Conservation (phyloP, 2,113 vertebrate genomes). For the Oenanthe melanoleuca region DNA sequence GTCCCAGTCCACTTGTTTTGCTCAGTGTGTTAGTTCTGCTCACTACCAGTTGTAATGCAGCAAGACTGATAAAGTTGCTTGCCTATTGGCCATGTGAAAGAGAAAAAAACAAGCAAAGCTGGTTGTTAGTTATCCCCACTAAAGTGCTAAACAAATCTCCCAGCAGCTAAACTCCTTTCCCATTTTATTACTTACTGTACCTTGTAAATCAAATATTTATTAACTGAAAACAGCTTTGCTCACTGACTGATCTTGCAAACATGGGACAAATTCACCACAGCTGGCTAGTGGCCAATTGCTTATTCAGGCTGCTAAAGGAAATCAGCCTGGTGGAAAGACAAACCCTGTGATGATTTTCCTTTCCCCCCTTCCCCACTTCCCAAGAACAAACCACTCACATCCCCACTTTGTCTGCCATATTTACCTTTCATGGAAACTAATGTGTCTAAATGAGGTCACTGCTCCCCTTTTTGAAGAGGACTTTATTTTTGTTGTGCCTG, state of each 20-base stretch:
- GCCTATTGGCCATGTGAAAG: slow-evolving; percentile 59
- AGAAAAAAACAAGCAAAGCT: slow-evolving; percentile 62
- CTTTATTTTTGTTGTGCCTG: background rate
- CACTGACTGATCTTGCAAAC: slow-evolving; percentile 70
- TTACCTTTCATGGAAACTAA: background rate
- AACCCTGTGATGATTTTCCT: slow-evolving; percentile 11
- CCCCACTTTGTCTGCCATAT: background rate
- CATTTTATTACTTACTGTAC: slow-evolving; percentile 72
- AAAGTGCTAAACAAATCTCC: slow-evolving; percentile 73
- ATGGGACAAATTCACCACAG: slow-evolving; percentile 56
- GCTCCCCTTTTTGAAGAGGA: background rate
- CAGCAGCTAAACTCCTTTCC: slow-evolving; percentile 72
- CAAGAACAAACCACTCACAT: slow-evolving; percentile 62
- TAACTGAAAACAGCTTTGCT: slow-evolving; percentile 76
- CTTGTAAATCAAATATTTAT: slow-evolving; percentile 82
- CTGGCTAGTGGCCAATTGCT: slow-evolving; percentile 71
- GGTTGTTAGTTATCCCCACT: slow-evolving; percentile 63
- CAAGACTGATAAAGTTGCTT: slow-evolving; percentile 49
- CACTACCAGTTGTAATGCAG: slow-evolving; percentile 20
- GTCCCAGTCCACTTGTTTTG: slow-evolving; percentile 50
- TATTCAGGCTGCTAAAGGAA: slow-evolving; percentile 67
- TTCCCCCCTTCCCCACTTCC: slow-evolving; percentile 14
- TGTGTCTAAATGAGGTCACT: background rate
- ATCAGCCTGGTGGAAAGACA: slow-evolving; percentile 67
- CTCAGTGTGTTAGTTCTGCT: slow-evolving; percentile 41